Conservation (phyloP, 2,797 vertebrate genomes). For the Catharus ustulatus region DNA sequence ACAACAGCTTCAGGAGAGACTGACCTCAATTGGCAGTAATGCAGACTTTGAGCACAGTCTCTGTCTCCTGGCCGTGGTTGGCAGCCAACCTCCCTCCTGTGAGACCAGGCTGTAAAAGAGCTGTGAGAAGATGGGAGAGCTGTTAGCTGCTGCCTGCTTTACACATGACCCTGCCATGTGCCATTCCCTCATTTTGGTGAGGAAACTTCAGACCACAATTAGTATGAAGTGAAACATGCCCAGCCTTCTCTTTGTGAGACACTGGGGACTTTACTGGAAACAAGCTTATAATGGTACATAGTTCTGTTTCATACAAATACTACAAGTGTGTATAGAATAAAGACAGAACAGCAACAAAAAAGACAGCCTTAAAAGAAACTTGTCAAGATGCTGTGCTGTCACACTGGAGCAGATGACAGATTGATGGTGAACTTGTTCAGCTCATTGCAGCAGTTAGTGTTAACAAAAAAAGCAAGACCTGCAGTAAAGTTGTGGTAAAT, state of each 20-base stretch:
- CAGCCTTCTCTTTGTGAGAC: not conserved
- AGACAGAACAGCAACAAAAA: not conserved
- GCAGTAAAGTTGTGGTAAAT: not conserved
- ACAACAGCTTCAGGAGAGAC: not conserved
- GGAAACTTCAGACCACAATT: not conserved
- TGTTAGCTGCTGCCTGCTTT: not conserved
- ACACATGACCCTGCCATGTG: rapidly evolving
- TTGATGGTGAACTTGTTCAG: not conserved
- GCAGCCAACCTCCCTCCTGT: not conserved
- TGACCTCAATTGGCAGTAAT: not conserved
- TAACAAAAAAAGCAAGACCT: not conserved
- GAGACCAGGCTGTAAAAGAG: not conserved
- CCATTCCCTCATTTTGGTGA: not conserved
- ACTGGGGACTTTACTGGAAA: not conserved
- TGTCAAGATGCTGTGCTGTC: not conserved
- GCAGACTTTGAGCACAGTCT: not conserved
- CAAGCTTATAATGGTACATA: not conserved
- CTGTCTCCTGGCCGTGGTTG: not conserved
- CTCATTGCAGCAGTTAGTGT: not conserved
- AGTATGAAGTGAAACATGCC: not conserved
- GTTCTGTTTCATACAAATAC: not conserved
- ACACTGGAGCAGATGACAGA: not conserved
- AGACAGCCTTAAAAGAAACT: not conserved
- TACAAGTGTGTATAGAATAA: not conserved
- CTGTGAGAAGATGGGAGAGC: not conserved